Evolutionary conservation across 1,140 invertebrate species (phyloP).

Genomic region (Thaumetopoea pityocampa): DNA sequence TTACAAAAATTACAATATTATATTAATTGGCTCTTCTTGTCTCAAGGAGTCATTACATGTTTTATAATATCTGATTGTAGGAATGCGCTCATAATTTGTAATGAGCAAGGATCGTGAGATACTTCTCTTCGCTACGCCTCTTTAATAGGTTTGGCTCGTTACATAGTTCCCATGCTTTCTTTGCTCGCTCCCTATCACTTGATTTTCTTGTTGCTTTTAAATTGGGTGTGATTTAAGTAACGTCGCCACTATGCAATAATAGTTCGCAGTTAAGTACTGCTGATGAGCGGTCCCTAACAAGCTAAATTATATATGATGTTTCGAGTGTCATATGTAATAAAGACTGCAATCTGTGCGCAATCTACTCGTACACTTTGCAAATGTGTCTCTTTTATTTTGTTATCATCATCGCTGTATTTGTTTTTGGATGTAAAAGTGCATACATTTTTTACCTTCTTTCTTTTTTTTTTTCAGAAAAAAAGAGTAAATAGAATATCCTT

Average conservation of each 20-base stretch:
- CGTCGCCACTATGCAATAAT: constrained; percentile 16
- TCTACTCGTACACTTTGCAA: too few species aligned
- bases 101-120: constrained; percentile 67
- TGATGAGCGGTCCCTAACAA: constrained; percentile 14
- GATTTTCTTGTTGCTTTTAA: constrained; percentile 30
- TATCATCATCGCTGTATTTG: too few species aligned
- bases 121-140: constrained; percentile 57
- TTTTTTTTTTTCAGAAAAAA: too few species aligned
- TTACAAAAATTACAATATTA: constrained; percentile 31
- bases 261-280: constrained; percentile 13
- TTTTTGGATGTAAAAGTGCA: too few species aligned
- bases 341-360: constrained; percentile 2
- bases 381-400: too few species aligned
- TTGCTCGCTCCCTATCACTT: constrained; percentile 17
- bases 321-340: constrained; percentile 17
- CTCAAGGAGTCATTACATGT: constrained; percentile 29
- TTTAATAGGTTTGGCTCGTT: constrained; percentile 62
- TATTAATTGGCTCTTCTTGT: constrained; percentile 34
- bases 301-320: constrained; percentile 16
- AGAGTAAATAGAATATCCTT: too few species aligned
- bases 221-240: constrained; percentile 36
- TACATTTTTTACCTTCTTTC: too few species aligned
- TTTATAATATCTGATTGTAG: constrained; percentile 48
- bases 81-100: constrained; percentile 72
- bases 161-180: constrained; percentile 59